A percentile compares a stretch with the other conserved stretches of the same genome.
These are phyloP conservation scores for Diorhabda sublineata DNA, from an alignment of 1,140 invertebrate genomes.

Conservation along the genomic window DNA sequence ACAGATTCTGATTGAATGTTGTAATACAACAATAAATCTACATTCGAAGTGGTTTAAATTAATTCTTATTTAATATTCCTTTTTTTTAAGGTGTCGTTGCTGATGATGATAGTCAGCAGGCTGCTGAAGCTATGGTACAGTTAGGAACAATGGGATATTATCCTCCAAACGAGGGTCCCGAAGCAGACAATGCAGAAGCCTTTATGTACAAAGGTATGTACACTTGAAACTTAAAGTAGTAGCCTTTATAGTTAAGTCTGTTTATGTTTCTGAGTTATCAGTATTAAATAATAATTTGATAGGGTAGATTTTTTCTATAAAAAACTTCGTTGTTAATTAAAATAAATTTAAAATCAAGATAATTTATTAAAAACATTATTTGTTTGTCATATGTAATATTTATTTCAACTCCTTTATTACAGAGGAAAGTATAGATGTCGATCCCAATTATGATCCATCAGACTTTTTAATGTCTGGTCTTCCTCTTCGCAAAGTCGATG, in stretches of 20 bases:
- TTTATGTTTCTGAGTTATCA: not conserved
- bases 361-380: too few species aligned
- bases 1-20: too few species aligned
- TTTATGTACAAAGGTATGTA: conserved; percentile 41
- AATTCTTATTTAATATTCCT: too few species aligned
- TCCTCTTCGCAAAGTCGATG: conserved; percentile 41
- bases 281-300: not conserved
- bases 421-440: conserved; percentile 76
- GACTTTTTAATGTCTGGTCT: conserved; percentile 68
- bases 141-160: conserved; percentile 70
- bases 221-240: too few species aligned
- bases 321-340: too few species aligned
- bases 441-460: conserved; percentile 82
- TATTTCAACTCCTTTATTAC: conserved; percentile 21
- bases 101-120: conserved; percentile 75
- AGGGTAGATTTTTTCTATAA: too few species aligned
- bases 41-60: too few species aligned
- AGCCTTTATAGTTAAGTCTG: too few species aligned
- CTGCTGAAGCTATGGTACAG: conserved; percentile 80
- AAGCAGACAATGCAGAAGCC: conserved; percentile 29
- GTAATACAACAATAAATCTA: too few species aligned
- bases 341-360: too few species aligned
- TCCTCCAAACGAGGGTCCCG: conserved; percentile 49
- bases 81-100: conserved; percentile 50
- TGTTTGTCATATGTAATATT: not conserved